Percentiles rank a stretch among this genome's conserved stretches.
These are phyloP conservation scores for Darevskia mixta DNA, from an alignment of 2,797 vertebrate species.

Conservation along the genomic window DNA sequence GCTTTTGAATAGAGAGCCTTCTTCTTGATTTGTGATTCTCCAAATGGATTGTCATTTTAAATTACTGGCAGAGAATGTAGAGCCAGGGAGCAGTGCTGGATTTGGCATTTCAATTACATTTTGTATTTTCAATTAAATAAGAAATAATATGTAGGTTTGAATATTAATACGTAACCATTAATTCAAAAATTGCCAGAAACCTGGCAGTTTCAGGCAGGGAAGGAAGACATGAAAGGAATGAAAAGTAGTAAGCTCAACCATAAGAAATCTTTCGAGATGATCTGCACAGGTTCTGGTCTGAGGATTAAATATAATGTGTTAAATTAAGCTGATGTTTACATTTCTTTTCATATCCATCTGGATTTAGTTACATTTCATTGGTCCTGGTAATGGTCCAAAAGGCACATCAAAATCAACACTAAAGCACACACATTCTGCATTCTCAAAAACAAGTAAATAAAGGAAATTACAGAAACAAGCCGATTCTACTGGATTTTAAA, in stretches of 20 bases:
- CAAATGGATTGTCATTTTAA: constrained; percentile 24
- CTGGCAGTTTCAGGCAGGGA: not conserved
- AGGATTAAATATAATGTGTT: constrained; percentile 5
- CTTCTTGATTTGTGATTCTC: constrained; percentile 32
- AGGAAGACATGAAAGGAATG: not conserved
- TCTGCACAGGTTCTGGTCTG: not conserved
- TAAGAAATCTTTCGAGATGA: not conserved
- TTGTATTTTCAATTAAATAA: constrained; percentile 29
- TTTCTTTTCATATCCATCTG: not conserved
- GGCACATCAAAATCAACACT: not conserved
- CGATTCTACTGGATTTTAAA: not conserved
- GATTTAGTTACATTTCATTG: not conserved
- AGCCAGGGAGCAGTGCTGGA: not conserved
- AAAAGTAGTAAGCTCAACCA: not conserved
- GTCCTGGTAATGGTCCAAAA: no score
- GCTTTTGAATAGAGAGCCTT: not conserved
- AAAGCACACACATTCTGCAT: not conserved
- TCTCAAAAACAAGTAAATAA: not conserved
- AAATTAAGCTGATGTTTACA: not conserved
- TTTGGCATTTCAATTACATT: constrained; percentile 35
- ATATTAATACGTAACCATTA: constrained; percentile 22
- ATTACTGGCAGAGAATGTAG: constrained; percentile 20
- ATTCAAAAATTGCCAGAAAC: not conserved
- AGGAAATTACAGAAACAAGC: not conserved
- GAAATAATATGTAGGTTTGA: constrained; percentile 23